A percentile compares a stretch with the other conserved stretches of the same genome.
Evolutionary conservation across 1,140 invertebrate genomes (phyloP).

Genomic region (Drosophila eugracilis): DNA sequence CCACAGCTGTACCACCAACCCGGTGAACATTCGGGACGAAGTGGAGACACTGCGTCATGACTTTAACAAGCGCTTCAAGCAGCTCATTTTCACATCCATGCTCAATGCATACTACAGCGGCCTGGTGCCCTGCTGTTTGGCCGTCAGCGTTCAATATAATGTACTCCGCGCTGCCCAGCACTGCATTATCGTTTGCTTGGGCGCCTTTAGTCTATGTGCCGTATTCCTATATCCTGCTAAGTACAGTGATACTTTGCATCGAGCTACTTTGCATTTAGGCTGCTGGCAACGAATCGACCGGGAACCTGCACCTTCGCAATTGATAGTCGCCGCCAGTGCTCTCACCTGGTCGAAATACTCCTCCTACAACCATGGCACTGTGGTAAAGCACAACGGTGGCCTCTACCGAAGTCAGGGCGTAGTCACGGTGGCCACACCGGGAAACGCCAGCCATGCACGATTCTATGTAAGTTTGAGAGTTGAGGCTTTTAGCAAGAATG

Average conservation of each 20-base stretch:
- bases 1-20: constrained; percentile 90
- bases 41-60: constrained; percentile 93
- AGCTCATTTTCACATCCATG: constrained; percentile 95
- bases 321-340: constrained; percentile 64
- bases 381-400: constrained; percentile 92
- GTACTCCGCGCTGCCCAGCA: constrained; percentile 93
- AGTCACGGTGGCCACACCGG: constrained; percentile 92
- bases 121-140: constrained; percentile 96
- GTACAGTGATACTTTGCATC: constrained; percentile 95
- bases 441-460: constrained; percentile 91
- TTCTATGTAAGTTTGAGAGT: constrained; percentile 90
- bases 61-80: constrained; percentile 95
- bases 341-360: constrained; percentile 89
- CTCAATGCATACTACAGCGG: constrained; percentile 96
- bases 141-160: constrained; percentile 94
- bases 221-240: constrained; percentile 89
- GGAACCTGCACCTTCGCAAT: constrained; percentile 51
- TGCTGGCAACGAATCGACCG: constrained; percentile 90
- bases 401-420: constrained; percentile 92
- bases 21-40: constrained; percentile 91
- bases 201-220: constrained; percentile 92
- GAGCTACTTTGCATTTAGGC: constrained; percentile 95
- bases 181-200: constrained; percentile 92
- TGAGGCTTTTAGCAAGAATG: too few species aligned
- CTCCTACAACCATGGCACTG: constrained; percentile 91